Conservation (phyloP, 2,113 vertebrate genomes). For the Drymodes brunneopygia region DNA sequence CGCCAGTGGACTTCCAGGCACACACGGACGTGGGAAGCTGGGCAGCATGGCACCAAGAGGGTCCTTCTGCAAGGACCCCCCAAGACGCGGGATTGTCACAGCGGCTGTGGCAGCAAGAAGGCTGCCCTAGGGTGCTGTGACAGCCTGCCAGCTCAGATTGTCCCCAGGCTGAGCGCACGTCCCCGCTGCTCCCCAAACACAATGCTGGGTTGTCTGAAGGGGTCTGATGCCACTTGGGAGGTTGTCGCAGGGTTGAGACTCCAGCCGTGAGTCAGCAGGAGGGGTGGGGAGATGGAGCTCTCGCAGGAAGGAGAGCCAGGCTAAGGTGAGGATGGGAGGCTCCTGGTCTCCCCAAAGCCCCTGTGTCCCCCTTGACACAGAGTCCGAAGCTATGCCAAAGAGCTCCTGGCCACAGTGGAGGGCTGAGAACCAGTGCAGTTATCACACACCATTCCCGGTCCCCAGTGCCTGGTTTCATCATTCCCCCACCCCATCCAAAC, state of each 20-base stretch:
- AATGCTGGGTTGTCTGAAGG: not conserved
- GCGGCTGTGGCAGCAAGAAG: not conserved
- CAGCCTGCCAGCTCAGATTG: not conserved
- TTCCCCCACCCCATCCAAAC: not conserved
- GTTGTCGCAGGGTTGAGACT: not conserved
- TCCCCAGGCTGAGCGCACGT: rapidly evolving
- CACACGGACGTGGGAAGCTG: not conserved
- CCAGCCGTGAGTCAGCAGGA: slow-evolving; percentile 9
- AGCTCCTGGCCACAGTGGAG: not conserved
- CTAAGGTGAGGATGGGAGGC: not conserved
- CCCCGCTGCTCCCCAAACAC: not conserved
- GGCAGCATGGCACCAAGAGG: not conserved
- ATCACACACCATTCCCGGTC: not conserved
- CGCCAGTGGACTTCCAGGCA: not conserved
- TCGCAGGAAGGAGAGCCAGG: not conserved
- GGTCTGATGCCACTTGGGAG: not conserved
- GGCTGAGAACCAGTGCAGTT: not conserved
- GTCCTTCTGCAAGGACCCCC: rapidly evolving
- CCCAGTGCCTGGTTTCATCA: not conserved
- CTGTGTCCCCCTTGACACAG: not conserved
- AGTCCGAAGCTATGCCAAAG: not conserved
- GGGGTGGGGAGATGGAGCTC: not conserved
- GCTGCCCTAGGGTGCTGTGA: not conserved
- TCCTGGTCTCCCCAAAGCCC: not conserved
- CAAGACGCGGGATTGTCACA: rapidly evolving